Evolutionary conservation across 2,888 invertebrate species (phyloP).

Genomic region (Germaria angustata): DNA sequence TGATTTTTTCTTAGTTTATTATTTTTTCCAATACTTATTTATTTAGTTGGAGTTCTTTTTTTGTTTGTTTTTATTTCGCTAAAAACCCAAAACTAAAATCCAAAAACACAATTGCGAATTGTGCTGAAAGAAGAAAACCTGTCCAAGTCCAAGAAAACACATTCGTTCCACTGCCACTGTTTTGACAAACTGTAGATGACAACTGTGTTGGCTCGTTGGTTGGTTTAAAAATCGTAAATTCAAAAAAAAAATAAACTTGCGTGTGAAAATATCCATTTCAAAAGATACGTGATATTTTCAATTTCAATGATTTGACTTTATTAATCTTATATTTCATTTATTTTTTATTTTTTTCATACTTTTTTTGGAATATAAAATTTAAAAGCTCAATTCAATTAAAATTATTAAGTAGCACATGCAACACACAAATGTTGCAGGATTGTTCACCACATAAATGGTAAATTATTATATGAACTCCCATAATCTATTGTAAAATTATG

Average conservation of each 20-base stretch:
- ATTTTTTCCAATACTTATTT: slow-evolving; percentile 3
- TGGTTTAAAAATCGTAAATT: slow-evolving; percentile 24
- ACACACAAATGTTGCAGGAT: not conserved
- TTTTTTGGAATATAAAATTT: not conserved
- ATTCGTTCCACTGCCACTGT: slow-evolving; percentile 68
- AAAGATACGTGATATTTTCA: slow-evolving; percentile 66
- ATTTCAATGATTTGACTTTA: slow-evolving; percentile 59
- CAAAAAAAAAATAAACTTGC: slow-evolving; percentile 35
- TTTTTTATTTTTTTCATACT: not conserved
- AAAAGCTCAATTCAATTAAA: slow-evolving; percentile 9
- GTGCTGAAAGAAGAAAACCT: slow-evolving; percentile 27
- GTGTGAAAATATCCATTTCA: slow-evolving; percentile 68
- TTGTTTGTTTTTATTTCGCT: slow-evolving; percentile 36
- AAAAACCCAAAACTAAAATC: slow-evolving; percentile 62
- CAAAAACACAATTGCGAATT: slow-evolving; percentile 54
- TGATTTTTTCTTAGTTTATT: slow-evolving; percentile 50
- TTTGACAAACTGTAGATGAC: slow-evolving; percentile 68
- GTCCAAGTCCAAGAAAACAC: slow-evolving; percentile 60
- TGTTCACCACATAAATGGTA: too few species aligned
- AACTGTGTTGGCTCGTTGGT: slow-evolving; percentile 56
- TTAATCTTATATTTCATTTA: slow-evolving; percentile 54
- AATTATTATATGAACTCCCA: too few species aligned
- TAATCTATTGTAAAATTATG: too few species aligned
- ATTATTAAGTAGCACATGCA: not conserved
- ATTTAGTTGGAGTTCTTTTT: slow-evolving; percentile 14